Percentiles rank a stretch among this genome's conserved stretches.
phyloP scores from a whole-genome alignment of 2,888 invertebrate species.

The Pseudococcus longispinus region DNA sequence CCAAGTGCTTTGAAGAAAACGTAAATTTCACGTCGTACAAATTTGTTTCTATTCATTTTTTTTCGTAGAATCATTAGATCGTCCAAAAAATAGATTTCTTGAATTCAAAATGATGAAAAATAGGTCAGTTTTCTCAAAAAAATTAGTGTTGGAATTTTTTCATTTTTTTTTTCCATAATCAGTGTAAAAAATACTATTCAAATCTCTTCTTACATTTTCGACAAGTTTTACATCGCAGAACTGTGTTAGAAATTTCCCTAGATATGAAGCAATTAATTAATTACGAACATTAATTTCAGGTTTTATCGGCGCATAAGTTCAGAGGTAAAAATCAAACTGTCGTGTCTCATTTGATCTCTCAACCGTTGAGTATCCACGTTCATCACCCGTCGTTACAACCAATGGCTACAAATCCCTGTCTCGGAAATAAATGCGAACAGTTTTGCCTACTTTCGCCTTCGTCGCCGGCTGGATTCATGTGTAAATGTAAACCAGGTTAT shows the following conservation, averaged over 20 bases:
- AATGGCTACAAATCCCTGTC: conserved; percentile 78
- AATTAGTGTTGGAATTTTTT: no score
- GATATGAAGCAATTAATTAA: not conserved
- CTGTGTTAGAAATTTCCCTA: not conserved
- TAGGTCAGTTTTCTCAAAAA: no score
- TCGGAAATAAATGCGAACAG: conserved; percentile 79
- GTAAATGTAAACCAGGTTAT: conserved; percentile 91
- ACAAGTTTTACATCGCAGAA: no score
- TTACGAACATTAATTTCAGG: conserved; percentile 58
- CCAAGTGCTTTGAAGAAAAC: no score
- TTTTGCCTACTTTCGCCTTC: conserved; percentile 89
- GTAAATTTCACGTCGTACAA: no score
- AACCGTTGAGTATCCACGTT: conserved; percentile 93
- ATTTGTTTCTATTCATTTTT: no score
- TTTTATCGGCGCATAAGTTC: conserved; percentile 87
- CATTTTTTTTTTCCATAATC: no score
- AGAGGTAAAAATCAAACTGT: conserved; percentile 90
- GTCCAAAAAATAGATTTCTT: no score
- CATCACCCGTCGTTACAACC: conserved; percentile 96
- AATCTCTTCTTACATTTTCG: no score
- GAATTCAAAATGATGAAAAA: no score
- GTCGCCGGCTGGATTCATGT: conserved; percentile 74
- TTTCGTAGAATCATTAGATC: no score
- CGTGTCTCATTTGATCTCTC: conserved; percentile 91
- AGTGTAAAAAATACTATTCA: no score